phyloP scores from a whole-genome alignment of 2,113 vertebrate species.

The Bostrychus sinensis region DNA sequence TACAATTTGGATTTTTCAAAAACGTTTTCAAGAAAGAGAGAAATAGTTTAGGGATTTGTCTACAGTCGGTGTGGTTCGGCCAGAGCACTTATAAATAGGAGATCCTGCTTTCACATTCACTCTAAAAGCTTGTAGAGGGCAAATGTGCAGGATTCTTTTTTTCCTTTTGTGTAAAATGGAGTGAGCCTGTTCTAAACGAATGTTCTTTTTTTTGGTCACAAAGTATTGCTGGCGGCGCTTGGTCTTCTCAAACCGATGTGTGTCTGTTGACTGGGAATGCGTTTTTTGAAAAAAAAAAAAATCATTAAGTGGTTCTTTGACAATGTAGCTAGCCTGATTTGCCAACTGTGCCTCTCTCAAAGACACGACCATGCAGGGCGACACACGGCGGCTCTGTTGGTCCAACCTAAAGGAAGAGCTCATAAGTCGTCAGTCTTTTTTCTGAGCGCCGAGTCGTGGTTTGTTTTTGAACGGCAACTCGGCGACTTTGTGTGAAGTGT shows the following conservation, averaged over 20 bases:
- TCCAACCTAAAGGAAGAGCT: constrained; percentile 33
- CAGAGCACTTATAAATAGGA: constrained; percentile 81
- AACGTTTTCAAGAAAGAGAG: constrained; percentile 46
- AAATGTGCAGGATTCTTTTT: constrained; percentile 45
- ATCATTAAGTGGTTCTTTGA: constrained; percentile 72
- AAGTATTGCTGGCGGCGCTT: constrained; percentile 55
- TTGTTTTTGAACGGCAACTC: not conserved
- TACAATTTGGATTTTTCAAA: constrained; percentile 44
- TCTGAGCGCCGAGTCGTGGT: not conserved
- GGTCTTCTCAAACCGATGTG: constrained; percentile 31
- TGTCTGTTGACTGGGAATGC: constrained; percentile 48
- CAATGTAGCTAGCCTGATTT: constrained; percentile 79
- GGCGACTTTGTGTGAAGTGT: constrained; percentile 64
- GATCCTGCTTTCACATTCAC: constrained; percentile 76
- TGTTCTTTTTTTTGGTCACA: constrained; percentile 60
- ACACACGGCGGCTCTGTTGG: constrained; percentile 62
- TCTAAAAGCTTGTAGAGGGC: constrained; percentile 59
- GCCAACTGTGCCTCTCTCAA: constrained; percentile 85
- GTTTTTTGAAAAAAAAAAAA: constrained; percentile 36
- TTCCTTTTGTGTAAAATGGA: constrained; percentile 51
- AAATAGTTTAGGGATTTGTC: constrained; percentile 68
- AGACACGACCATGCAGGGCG: constrained; percentile 73
- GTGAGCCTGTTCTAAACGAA: constrained; percentile 69
- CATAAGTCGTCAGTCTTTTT: not conserved
- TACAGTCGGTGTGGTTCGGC: constrained; percentile 68